Base-by-base conservation (phyloP, 2,888 invertebrate species). In the Pedicia rivosa region DNA sequence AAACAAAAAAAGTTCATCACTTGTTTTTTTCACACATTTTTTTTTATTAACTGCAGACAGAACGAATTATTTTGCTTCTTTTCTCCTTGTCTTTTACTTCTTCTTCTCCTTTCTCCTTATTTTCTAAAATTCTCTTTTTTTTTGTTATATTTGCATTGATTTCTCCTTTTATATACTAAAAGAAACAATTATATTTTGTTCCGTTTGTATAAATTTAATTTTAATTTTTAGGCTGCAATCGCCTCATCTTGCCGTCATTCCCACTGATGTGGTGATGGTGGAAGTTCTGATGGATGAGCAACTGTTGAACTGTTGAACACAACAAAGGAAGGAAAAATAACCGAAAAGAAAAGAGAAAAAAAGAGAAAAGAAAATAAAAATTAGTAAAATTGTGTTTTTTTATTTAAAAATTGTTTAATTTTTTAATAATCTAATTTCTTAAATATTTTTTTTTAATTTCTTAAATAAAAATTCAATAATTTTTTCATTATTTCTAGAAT, bases 241-340 rank as follows among this genome's bases (percentile, higher is more conserved):
- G 62, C 61, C 61, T 61, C 59, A 55, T 61, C 60, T 63, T 65
- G 68, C 59, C 70, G 76, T 83, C 79, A 88, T 73, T 91, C 87
- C 97, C 95, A 97, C 59, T 91, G 87, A 65, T 94, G 92, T 49
- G 95, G 95, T 54, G 94, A 94, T 28, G 95, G 95, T 56, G 95
- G 95, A 65, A 97, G 70, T 70, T 97, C 95, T 47, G 91, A 91
- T 42, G 92, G 90, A 65, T 95, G 94, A 51, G 97, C 97, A 61
- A 97, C 86, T 53, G 88, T 81, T 55, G 94, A 88, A 73, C 95
- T 95, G 78, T 48, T 78, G 75, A 49, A 37, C 3, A 31, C 13
- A 48, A 78, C 75, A 49, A 52, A 40, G 28, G 32, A 31, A 35
- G 38, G 32, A 32, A 35, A 13, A 31, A 40, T 19, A 31, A 31